phyloP scores from a whole-genome alignment of 2,797 vertebrate species.

The Poecilia velifera region DNA sequence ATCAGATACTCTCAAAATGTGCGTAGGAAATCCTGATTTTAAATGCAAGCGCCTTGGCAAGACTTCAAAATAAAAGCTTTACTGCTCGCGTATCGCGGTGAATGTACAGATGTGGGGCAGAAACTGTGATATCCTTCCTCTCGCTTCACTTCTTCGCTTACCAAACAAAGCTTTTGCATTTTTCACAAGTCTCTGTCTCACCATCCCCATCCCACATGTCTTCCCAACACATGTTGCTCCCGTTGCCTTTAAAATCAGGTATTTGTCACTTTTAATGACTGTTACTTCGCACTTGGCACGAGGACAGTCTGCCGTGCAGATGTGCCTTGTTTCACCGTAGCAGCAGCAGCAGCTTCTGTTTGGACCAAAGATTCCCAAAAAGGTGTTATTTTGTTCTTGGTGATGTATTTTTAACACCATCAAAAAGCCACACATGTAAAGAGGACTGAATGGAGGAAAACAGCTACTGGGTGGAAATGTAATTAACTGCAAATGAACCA shows the following conservation, averaged over 20 bases:
- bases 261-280: slow-evolving; percentile 81
- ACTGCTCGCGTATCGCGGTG: not conserved
- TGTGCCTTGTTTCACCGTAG: slow-evolving; percentile 61
- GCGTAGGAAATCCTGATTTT: not conserved
- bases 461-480: slow-evolving; percentile 63
- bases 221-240: slow-evolving; percentile 67
- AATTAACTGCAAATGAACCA: slow-evolving; percentile 78
- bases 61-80: not conserved
- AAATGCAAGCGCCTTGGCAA: not conserved
- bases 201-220: slow-evolving; percentile 60
- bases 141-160: slow-evolving; percentile 31
- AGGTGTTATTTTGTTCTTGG: slow-evolving; percentile 76
- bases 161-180: slow-evolving; percentile 50
- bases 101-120: slow-evolving; percentile 32
- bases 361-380: slow-evolving; percentile 55
- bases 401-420: slow-evolving; percentile 78
- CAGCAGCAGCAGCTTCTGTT: slow-evolving; percentile 44
- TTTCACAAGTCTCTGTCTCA: slow-evolving; percentile 58
- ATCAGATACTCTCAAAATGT: not conserved
- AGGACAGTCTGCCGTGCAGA: slow-evolving; percentile 72
- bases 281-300: slow-evolving; percentile 74
- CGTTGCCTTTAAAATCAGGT: slow-evolving; percentile 70
- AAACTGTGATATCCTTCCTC: slow-evolving; percentile 21
- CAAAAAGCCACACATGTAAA: slow-evolving; percentile 70
- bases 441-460: slow-evolving; percentile 56